Base-by-base conservation (phyloP, 2,797 vertebrate species). In the Psittacula echo region DNA sequence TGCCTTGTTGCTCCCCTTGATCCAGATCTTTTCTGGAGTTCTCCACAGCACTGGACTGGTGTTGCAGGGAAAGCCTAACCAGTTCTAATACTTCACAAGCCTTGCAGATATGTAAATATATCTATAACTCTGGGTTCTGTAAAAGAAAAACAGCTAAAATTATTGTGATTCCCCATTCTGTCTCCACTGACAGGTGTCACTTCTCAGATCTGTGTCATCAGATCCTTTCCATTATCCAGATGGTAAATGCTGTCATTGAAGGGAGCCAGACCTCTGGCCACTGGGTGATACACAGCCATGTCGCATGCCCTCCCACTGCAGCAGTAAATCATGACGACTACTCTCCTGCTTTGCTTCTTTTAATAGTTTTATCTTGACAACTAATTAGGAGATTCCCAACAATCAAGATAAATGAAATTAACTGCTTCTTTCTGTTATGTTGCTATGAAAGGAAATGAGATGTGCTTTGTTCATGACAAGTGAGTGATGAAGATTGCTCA, bases 251-350 rank as follows among this genome's bases (percentile, higher is more conserved):
- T 9, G 54, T 29, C 41, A 29, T 7, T 0, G 1, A 48, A 14
- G 11, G 27, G n/a, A 80, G 41, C 14, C 20, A 11, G 88, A 70
- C 45, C 68, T 51, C 45, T 41, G 74, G 37, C 76, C 17, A 1
- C 26, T 5, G 9, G 22, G 41, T 11, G 61, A 1, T 37, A 13
- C 3, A 0, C 8, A 4, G 51, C 7, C 47, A 34, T 3, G 2
- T 8, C 5, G 56, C 42, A 5, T 6, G 3, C 6, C 26, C 34
- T 75, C 44, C 68, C 26, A 4, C 22, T 12, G 2, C 1, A 8
- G 41, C 5, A 6, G 21, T 7, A 29, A 47, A 39, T 72, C 88
- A 34, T 3, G 2, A 14, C 0, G 0, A 3, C n/a, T 9, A 3
- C 10, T 29, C 66, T 5, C 42, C 34, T 41, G 75, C 86, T 45